A percentile compares a stretch with the other conserved stretches of the same genome.
phyloP scores from a whole-genome alignment of 2,113 vertebrate species.

The Gobio gobio region DNA sequence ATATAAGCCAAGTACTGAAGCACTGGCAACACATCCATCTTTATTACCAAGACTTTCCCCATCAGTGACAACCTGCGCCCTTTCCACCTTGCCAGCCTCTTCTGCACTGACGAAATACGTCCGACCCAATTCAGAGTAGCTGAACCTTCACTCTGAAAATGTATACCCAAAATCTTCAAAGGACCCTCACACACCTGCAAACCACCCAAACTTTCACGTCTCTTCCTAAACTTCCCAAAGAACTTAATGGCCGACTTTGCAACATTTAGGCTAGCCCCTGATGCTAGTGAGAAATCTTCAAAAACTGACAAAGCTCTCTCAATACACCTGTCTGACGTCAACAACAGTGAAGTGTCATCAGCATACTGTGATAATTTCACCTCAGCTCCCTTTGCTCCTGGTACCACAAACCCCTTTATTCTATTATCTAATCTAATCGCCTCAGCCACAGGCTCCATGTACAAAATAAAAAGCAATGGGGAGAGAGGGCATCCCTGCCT shows the following conservation, averaged over 20 bases:
- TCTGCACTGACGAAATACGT: not conserved
- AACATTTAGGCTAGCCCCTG: not conserved
- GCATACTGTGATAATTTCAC: not conserved
- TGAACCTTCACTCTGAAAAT: not conserved
- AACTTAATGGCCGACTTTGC: not conserved
- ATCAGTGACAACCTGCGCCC: too few species aligned
- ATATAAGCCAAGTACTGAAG: too few species aligned
- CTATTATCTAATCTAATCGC: not conserved
- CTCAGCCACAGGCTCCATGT: not conserved
- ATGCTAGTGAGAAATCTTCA: not conserved
- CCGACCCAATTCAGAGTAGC: not conserved
- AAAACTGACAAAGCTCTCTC: not conserved
- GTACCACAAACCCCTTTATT: too few species aligned
- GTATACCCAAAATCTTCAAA: not conserved
- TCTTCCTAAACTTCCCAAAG: not conserved
- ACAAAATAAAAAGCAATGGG: constrained; percentile 1
- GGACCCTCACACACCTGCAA: not conserved
- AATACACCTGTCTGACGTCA: not conserved
- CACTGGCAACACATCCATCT: too few species aligned
- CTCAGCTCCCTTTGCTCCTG: not conserved
- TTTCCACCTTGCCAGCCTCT: not conserved
- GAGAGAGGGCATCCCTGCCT: constrained; percentile 27
- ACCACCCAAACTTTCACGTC: not conserved
- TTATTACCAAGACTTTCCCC: too few species aligned
- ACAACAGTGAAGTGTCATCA: not conserved